Conservation (phyloP, 2,113 vertebrate genomes). For the Rhabdornis inornatus region DNA sequence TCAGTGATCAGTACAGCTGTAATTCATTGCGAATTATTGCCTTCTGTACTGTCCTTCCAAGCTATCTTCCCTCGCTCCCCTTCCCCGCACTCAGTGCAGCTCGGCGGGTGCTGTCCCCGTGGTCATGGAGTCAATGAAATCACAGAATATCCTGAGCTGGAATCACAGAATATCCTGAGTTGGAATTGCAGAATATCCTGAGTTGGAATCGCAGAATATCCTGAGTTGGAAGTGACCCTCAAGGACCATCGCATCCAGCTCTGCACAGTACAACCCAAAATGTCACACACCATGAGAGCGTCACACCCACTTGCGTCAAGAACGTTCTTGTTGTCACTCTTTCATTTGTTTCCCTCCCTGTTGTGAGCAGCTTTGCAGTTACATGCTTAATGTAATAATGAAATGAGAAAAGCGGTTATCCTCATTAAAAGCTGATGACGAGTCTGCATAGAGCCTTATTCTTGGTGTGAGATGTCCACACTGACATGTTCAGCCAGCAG, state of each 20-base stretch:
- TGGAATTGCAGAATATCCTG: too few species aligned
- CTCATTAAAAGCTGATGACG: background rate
- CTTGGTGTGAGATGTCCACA: background rate
- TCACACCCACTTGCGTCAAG: background rate
- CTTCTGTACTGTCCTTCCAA: too few species aligned
- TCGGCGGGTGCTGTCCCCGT: rapidly evolving
- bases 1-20: too few species aligned
- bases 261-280: too few species aligned
- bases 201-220: too few species aligned
- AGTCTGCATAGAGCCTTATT: background rate
- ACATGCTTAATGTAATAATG: background rate
- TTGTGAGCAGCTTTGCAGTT: background rate
- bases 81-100: too few species aligned
- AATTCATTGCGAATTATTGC: too few species aligned
- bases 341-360: too few species aligned
- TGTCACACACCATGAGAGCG: rapidly evolving
- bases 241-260: background rate
- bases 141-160: too few species aligned
- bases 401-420: background rate
- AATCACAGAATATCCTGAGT: too few species aligned
- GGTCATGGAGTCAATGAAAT: background rate
- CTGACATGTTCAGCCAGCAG: background rate
- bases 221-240: rapidly evolving
- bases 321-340: background rate
- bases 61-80: too few species aligned